phyloP scores from a whole-genome alignment of 2,888 invertebrate species.

The Patella ulyssiponensis region DNA sequence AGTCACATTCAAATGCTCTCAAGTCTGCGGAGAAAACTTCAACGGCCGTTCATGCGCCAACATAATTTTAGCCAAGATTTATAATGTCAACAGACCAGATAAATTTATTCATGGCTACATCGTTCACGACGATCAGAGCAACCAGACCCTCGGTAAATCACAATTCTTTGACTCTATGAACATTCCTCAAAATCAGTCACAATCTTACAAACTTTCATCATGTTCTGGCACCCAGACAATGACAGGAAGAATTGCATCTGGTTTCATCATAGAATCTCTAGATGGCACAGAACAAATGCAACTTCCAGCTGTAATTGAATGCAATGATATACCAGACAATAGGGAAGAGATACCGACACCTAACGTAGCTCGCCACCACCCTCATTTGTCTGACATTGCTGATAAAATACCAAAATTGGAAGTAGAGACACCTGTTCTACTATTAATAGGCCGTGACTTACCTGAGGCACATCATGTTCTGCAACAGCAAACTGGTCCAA shows the following conservation, averaged over 20 bases:
- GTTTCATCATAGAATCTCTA: background rate
- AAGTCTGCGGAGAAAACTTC: too few relatives aligned
- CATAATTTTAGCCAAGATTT: too few relatives aligned
- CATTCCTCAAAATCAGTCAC: background rate
- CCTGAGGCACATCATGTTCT: too few relatives aligned
- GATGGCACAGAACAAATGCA: background rate
- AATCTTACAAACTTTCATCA: too few relatives aligned
- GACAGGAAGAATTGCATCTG: background rate
- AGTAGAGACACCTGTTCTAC: too few relatives aligned
- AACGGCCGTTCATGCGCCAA: too few relatives aligned
- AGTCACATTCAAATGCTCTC: too few relatives aligned
- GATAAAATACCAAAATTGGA: too few relatives aligned
- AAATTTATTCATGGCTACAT: background rate
- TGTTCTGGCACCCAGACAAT: too few relatives aligned
- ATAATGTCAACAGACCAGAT: background rate
- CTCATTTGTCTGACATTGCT: background rate
- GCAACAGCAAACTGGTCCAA: too few relatives aligned
- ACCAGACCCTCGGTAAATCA: conserved; percentile 1
- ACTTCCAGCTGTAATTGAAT: background rate
- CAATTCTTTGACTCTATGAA: conserved; percentile 1
- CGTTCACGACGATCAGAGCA: background rate
- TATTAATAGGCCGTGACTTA: too few relatives aligned
- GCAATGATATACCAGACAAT: background rate
- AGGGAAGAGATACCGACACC: background rate
- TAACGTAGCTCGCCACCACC: background rate